A percentile compares a stretch with the other conserved stretches of the same genome.
These are phyloP conservation scores for Pithys albifrons DNA, from an alignment of 2,113 vertebrate species.

Conservation along the genomic window DNA sequence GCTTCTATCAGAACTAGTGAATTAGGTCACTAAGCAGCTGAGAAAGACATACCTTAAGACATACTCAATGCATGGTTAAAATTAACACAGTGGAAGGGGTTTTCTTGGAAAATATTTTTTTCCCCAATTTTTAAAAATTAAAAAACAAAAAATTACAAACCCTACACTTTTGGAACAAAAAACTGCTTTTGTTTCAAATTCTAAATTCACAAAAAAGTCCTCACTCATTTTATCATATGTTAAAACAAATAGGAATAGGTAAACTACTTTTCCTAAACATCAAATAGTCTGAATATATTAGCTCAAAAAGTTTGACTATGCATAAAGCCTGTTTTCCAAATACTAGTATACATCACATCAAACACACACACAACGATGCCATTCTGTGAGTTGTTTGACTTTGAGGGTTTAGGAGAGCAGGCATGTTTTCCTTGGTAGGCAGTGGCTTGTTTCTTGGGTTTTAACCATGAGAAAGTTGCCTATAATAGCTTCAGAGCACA, in stretches of 20 bases:
- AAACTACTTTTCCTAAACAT: neutral
- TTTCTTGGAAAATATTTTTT: neutral
- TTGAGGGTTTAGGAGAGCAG: neutral
- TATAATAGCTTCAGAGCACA: neutral
- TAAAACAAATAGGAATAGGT: neutral
- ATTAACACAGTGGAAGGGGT: neutral
- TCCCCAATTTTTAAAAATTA: neutral
- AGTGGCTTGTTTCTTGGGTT: neutral
- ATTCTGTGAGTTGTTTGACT: neutral
- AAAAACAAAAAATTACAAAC: neutral
- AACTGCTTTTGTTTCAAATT: neutral
- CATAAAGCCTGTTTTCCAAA: neutral
- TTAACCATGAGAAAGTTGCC: neutral
- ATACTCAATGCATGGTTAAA: neutral
- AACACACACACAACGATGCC: neutral
- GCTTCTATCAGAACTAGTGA: neutral
- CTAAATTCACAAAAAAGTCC: neutral
- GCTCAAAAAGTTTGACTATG: neutral
- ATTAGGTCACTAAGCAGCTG: neutral
- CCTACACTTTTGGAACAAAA: neutral
- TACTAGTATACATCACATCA: neutral
- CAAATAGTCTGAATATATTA: neutral
- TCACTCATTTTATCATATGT: neutral
- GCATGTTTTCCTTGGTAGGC: neutral
- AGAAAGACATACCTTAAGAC: neutral